Base-by-base conservation (phyloP, 2,888 invertebrate genomes). In the Steinernema scapterisci region DNA sequence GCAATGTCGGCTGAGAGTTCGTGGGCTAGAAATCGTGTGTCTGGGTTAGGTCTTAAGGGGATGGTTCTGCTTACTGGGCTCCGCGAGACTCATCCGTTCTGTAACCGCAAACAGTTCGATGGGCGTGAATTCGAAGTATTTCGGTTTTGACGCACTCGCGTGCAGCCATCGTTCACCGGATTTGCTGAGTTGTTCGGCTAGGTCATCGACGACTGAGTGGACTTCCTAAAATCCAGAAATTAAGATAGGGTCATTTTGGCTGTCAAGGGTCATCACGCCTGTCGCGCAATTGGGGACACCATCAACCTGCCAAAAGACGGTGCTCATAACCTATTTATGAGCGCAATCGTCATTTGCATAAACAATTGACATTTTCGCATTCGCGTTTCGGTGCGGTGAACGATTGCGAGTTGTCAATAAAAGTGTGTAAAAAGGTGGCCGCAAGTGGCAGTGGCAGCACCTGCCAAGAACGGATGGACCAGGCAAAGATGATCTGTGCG, bases 61-160 rank as follows among this genome's bases (percentile, higher is more conserved):
- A n/a, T n/a, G n/a, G n/a, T n/a, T n/a, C n/a, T 25, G 27, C n/a
- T 54, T 31, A 31, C 73, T 73, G 0, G 95, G 94, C 87, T 95
- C 93, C 0, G 95, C 93, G 83, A 94, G 91, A 88, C 93, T 93
- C 71, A 95, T 90, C 79, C 95, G 91, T 88, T 94, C 92, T 86
- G 93, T 94, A 75, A 97, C 92, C n/a, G 96, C 93, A 89, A 93
- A 92, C 31, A 96, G 89, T 93, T 96, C 90, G 71, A 95, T 88
- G 7, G 94, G 93, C 76, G 92, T 92, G 80, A 95, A 92, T 77
- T 91, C 91, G 86, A 92, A 89, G 70, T 85, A 83, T 46, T 80
- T 81, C 21, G 83, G 83, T 6, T 77, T 73, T 6, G 73, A 73
- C 56, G 78, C 76, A 71, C 79, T 80, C 52, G 76, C 78, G 38